Conservation (phyloP, 1,140 invertebrate species). For the Nasonia longicornis region DNA sequence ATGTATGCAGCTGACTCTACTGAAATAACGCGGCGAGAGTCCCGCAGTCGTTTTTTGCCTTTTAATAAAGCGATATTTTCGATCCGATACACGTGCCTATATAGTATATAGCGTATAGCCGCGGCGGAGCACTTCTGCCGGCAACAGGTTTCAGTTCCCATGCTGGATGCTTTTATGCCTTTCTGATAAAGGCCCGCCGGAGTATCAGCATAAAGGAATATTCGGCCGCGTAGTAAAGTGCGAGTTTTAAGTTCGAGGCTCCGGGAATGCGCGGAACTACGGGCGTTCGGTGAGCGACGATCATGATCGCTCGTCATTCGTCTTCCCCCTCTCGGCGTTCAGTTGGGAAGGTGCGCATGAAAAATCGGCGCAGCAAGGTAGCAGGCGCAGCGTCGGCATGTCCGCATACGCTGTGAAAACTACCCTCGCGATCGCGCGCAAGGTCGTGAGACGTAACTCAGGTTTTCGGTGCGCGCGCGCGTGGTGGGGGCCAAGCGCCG, state of each 20-base stretch:
- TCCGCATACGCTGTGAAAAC: conserved; percentile 51
- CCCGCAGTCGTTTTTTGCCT: neutral
- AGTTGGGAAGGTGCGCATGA: conserved; percentile 9
- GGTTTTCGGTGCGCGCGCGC: conserved; percentile 48
- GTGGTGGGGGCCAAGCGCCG: conserved; percentile 27
- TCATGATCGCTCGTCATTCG: neutral
- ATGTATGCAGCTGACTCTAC: neutral
- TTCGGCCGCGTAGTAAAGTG: neutral
- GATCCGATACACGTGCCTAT: neutral
- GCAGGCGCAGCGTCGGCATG: neutral
- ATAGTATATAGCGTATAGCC: neutral
- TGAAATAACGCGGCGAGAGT: neutral
- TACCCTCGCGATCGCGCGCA: conserved; percentile 52
- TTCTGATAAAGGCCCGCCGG: neutral
- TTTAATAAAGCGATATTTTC: neutral
- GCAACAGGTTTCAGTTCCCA: neutral
- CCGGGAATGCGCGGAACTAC: no score
- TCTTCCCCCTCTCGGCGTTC: neutral
- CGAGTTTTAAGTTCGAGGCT: no score
- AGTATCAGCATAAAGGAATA: neutral
- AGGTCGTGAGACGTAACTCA: conserved; percentile 60
- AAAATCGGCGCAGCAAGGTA: conserved; percentile 33
- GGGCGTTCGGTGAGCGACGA: no score
- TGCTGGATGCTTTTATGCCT: neutral
- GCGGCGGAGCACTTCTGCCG: neutral